Conservation (phyloP, 2,888 invertebrate genomes). For the Pecten maximus region DNA sequence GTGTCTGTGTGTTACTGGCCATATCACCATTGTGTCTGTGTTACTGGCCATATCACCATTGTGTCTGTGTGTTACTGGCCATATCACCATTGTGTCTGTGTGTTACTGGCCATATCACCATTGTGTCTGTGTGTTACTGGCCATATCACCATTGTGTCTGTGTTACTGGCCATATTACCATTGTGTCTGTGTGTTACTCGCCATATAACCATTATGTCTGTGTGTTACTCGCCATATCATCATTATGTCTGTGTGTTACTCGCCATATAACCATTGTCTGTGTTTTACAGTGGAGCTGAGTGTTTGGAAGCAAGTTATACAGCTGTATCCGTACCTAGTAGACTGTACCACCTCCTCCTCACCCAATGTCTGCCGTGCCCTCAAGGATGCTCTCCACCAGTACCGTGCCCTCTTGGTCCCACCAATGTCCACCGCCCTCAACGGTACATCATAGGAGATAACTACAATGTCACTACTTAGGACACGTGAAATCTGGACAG, state of each 20-base stretch:
- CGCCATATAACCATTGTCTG: slow-evolving; percentile 39
- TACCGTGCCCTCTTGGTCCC: slow-evolving; percentile 84
- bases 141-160: too few relatives aligned
- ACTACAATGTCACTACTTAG: not conserved
- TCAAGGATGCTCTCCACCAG: slow-evolving; percentile 93
- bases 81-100: too few relatives aligned
- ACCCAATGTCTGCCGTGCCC: slow-evolving; percentile 90
- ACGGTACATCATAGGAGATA: slow-evolving; percentile 60
- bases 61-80: too few relatives aligned
- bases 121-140: too few relatives aligned
- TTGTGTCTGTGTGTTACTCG: too few relatives aligned
- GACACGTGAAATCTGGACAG: not conserved
- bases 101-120: too few relatives aligned
- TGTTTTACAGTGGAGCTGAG: slow-evolving; percentile 91
- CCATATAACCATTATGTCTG: slow-evolving; percentile 39
- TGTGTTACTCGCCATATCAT: too few relatives aligned
- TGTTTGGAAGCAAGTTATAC: slow-evolving; percentile 96
- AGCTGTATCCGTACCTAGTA: slow-evolving; percentile 94
- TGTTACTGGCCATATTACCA: too few relatives aligned
- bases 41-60: too few relatives aligned
- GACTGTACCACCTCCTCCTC: slow-evolving; percentile 91
- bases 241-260: too few relatives aligned
- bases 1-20: too few relatives aligned
- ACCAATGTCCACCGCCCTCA: slow-evolving; percentile 58
- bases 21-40: too few relatives aligned